These are phyloP conservation scores for Ariopsis seemanni DNA, from an alignment of 2,113 vertebrate species.

Conservation along the genomic window DNA sequence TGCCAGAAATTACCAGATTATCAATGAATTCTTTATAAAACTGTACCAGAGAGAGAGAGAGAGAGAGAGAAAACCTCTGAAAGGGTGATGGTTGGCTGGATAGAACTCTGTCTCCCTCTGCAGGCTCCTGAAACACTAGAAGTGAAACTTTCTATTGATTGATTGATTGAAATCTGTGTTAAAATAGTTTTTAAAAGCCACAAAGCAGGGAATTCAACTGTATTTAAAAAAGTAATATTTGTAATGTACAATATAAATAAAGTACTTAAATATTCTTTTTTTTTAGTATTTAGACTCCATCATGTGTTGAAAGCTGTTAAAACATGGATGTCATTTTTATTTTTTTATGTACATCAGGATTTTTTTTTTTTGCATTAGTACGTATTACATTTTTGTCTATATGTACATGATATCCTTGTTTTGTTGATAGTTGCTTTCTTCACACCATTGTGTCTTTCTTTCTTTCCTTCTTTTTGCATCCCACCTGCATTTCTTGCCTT, in stretches of 20 bases:
- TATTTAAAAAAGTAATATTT: too few relatives aligned
- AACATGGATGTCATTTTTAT: not conserved
- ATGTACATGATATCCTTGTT: not conserved
- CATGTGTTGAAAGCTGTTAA: not conserved
- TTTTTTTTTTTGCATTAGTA: not conserved
- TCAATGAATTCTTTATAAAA: too few relatives aligned
- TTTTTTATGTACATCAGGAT: not conserved
- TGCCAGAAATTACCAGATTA: too few relatives aligned
- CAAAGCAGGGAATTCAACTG: too few relatives aligned
- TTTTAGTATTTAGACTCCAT: not conserved
- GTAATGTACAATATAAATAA: too few relatives aligned
- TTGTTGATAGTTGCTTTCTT: not conserved
- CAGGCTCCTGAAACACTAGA: not conserved
- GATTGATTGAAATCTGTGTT: too few relatives aligned
- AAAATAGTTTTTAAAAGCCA: too few relatives aligned
- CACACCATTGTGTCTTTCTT: not conserved
- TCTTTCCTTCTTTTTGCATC: not conserved
- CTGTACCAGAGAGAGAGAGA: not conserved
- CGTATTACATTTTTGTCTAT: not conserved
- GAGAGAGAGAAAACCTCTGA: not conserved
- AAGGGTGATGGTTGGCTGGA: not conserved
- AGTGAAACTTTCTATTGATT: not conserved
- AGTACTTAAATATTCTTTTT: too few relatives aligned
- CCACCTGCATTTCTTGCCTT: not conserved
- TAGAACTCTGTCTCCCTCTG: not conserved